A percentile compares a stretch with the other conserved stretches of the same genome.
phyloP scores from a whole-genome alignment of 2,113 vertebrate species.

The Lepus timidus region DNA sequence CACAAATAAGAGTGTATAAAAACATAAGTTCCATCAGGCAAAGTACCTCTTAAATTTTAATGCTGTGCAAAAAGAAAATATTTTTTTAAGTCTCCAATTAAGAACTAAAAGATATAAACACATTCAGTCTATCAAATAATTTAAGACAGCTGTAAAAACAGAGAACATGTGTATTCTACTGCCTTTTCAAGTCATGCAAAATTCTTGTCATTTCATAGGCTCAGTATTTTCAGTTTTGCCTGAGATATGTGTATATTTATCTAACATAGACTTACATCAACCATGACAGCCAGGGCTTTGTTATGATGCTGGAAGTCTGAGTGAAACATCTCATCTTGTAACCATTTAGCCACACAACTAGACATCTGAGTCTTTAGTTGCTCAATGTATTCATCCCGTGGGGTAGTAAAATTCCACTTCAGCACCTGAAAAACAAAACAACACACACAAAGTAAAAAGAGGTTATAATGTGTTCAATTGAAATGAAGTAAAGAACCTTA shows the following conservation, averaged over 20 bases:
- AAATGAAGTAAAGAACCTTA: slow-evolving; percentile 21
- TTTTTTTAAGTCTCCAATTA: slow-evolving; percentile 31
- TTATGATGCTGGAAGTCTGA: slow-evolving; percentile 98
- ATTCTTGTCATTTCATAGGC: not conserved
- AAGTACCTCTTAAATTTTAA: slow-evolving; percentile 32
- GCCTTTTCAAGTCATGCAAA: slow-evolving; percentile 42
- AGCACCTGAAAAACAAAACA: slow-evolving; percentile 90
- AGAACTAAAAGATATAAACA: slow-evolving; percentile 2
- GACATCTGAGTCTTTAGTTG: slow-evolving; percentile 98
- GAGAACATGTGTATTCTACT: not conserved
- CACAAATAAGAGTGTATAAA: slow-evolving; percentile 61
- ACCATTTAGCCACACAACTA: slow-evolving; percentile 95
- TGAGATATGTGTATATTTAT: not conserved
- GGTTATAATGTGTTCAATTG: not conserved
- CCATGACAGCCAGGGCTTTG: slow-evolving; percentile 96
- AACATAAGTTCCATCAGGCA: slow-evolving; percentile 27
- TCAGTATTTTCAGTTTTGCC: not conserved
- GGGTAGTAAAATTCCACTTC: slow-evolving; percentile 98
- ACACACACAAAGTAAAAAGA: not conserved
- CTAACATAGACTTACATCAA: slow-evolving; percentile 91
- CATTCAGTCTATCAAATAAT: slow-evolving; percentile 16
- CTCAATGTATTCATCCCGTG: slow-evolving; percentile 97
- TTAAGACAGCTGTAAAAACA: slow-evolving; percentile 6
- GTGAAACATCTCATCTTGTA: slow-evolving; percentile 98
- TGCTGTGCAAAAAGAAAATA: slow-evolving; percentile 17